phyloP scores from a whole-genome alignment of 2,888 invertebrate species.

The Drosophila cracens region DNA sequence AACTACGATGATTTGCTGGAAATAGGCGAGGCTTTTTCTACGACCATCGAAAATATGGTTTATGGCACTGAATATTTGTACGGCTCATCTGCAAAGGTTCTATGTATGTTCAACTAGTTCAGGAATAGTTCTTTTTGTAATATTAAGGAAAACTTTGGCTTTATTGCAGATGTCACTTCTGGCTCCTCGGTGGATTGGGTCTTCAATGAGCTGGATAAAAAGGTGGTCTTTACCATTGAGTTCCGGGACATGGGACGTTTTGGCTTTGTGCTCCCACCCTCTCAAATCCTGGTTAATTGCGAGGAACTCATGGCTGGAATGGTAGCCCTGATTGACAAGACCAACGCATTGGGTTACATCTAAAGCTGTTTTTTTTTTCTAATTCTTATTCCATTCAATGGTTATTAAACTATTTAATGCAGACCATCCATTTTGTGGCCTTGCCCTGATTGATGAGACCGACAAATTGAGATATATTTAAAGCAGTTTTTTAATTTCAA shows the following conservation, averaged over 20 bases:
- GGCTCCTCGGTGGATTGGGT: conserved; percentile 86
- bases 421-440: no score
- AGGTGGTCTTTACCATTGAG: conserved; percentile 87
- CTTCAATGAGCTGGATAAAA: conserved; percentile 85
- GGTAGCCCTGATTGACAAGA: conserved; percentile 85
- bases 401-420: background rate
- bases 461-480: conserved; percentile 79
- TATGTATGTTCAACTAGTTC: conserved; percentile 85
- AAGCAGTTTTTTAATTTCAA: background rate
- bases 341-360: conserved; percentile 83
- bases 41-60: conserved; percentile 85
- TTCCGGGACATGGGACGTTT: conserved; percentile 89
- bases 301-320: conserved; percentile 87
- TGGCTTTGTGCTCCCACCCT: conserved; percentile 89
- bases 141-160: background rate
- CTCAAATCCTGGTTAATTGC: conserved; percentile 88
- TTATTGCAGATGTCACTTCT: conserved; percentile 84
- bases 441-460: conserved; percentile 86
- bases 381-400: background rate
- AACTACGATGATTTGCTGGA: conserved; percentile 85
- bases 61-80: conserved; percentile 86
- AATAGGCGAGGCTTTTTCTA: conserved; percentile 86
- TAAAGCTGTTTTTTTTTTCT: background rate
- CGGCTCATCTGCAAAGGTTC: conserved; percentile 86
- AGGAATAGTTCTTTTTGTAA: background rate